Evolutionary conservation across 2,888 invertebrate genomes (phyloP).

Genomic region (Dasypogon diadema): DNA sequence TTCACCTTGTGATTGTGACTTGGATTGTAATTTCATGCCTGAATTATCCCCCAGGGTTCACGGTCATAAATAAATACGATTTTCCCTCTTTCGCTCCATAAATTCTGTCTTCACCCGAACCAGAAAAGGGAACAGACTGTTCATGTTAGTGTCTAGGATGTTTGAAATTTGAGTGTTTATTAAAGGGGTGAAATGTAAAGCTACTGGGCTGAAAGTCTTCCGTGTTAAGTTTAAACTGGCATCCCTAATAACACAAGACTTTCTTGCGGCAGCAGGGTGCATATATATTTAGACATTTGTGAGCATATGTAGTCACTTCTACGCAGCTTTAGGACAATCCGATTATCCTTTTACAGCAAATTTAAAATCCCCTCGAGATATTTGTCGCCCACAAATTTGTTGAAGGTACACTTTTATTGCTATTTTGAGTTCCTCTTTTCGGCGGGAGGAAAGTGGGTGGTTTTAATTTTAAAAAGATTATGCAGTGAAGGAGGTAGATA

Average conservation of each 20-base stretch:
- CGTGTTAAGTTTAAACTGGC: too few relatives aligned
- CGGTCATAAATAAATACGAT: conserved; percentile 51
- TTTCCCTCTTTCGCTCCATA: conserved; percentile 32
- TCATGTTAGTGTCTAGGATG: not conserved
- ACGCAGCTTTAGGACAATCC: conserved; percentile 5
- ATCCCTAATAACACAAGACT: too few relatives aligned
- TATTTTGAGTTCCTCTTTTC: too few relatives aligned
- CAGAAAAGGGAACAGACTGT: not conserved
- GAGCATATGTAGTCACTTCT: not conserved
- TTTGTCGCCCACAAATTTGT: not conserved
- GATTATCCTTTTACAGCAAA: conserved; percentile 43
- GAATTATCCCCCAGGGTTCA: conserved; percentile 67
- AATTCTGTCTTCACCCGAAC: conserved; percentile 16
- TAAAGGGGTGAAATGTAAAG: conserved; percentile 40
- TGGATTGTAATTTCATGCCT: conserved; percentile 68
- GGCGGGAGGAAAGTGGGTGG: too few relatives aligned
- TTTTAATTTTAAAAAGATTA: too few relatives aligned
- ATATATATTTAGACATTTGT: too few relatives aligned
- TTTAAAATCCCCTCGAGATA: conserved; percentile 29
- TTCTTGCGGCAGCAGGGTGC: too few relatives aligned
- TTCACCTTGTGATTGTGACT: not conserved
- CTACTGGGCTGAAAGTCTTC: not conserved
- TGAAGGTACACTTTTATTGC: not conserved
- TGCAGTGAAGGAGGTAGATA: too few relatives aligned
- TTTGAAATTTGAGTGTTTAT: conserved; percentile 43